Conservation (phyloP, 2,888 invertebrate species). For the Lasioglossum pauxillum region DNA sequence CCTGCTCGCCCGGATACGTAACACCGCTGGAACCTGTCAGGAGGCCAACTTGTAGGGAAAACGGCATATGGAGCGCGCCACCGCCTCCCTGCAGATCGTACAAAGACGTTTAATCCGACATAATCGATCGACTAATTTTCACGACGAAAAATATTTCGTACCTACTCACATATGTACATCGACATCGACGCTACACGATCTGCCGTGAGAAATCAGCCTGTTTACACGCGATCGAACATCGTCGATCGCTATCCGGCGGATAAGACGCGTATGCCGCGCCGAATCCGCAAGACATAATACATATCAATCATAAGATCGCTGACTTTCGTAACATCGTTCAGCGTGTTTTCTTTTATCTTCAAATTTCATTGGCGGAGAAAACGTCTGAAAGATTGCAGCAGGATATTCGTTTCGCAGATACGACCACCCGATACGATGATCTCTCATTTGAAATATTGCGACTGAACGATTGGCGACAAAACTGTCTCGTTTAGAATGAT, state of each 20-base stretch:
- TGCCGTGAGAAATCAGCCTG: not conserved
- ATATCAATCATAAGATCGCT: not conserved
- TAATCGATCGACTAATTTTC: not conserved
- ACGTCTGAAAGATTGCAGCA: not conserved
- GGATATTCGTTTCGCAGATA: not conserved
- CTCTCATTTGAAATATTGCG: not conserved
- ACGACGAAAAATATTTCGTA: not conserved
- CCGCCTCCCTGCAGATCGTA: slow-evolving; percentile 89
- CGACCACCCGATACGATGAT: not conserved
- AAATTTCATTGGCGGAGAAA: not conserved
- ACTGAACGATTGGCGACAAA: not conserved
- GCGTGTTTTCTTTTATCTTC: not conserved
- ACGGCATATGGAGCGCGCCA: slow-evolving; percentile 89
- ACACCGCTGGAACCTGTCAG: slow-evolving; percentile 85
- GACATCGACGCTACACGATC: not conserved
- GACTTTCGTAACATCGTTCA: not conserved
- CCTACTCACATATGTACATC: not conserved
- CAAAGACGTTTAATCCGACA: slow-evolving; percentile 85
- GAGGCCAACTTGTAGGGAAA: slow-evolving; percentile 88
- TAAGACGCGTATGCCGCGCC: not conserved
- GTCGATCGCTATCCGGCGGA: not conserved
- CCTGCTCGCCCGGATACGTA: slow-evolving; percentile 89
- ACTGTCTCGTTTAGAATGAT: not conserved
- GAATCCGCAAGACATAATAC: not conserved
- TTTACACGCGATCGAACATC: not conserved